phyloP scores from a whole-genome alignment of 2,888 invertebrate species.

The Sarcophaga variegata region DNA sequence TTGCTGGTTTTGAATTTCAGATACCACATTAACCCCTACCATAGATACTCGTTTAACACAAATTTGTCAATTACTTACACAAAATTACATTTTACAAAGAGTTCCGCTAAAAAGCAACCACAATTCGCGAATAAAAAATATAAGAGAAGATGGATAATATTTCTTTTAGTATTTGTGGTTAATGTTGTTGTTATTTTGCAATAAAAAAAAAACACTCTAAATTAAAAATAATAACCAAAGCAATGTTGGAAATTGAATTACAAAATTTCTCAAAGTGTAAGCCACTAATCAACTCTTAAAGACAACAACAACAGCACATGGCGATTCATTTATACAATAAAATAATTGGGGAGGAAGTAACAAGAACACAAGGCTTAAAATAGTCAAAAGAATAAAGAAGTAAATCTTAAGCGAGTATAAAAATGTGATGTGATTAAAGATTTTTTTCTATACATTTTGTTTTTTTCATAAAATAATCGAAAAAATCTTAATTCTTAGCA shows the following conservation, averaged over 20 bases:
- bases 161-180: not conserved
- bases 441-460: not conserved
- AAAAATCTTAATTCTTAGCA: conserved; percentile 60
- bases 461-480: not conserved
- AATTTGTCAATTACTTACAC: too few relatives aligned
- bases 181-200: not conserved
- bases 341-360: conserved; percentile 53
- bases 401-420: conserved; percentile 15
- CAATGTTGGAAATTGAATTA: not conserved
- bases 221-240: not conserved
- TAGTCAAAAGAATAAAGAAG: conserved; percentile 24
- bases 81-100: too few relatives aligned
- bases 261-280: conserved; percentile 23
- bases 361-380: not conserved
- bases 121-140: too few relatives aligned
- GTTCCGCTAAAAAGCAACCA: too few relatives aligned
- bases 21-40: too few relatives aligned
- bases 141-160: too few relatives aligned
- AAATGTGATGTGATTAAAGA: conserved; percentile 32
- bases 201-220: not conserved
- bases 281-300: not conserved
- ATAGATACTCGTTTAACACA: too few relatives aligned
- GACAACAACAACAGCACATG: conserved; percentile 2
- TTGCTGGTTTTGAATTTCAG: too few relatives aligned
- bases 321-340: not conserved